Evolutionary conservation across 2,888 invertebrate genomes (phyloP).

Genomic region (Marasmarcha lunaedactyla): DNA sequence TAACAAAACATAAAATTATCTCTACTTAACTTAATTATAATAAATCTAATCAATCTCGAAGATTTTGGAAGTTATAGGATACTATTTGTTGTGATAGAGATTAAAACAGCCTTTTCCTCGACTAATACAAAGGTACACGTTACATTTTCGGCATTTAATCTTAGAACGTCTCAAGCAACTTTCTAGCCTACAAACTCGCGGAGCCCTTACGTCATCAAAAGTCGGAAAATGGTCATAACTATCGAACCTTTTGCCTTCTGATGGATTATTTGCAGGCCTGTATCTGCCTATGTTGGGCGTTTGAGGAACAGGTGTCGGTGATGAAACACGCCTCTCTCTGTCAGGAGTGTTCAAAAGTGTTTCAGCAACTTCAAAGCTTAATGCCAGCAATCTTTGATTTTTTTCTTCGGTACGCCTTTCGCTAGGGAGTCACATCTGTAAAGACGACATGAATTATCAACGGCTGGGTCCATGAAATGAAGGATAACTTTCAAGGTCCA

Average conservation of each 20-base stretch:
- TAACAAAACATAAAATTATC: neutral
- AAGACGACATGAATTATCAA: slow-evolving; percentile 20
- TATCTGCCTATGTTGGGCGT: slow-evolving; percentile 4
- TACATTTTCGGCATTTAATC: slow-evolving; percentile 1
- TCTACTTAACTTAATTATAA: neutral
- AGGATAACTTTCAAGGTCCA: slow-evolving; percentile 23
- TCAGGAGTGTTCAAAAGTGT: slow-evolving; percentile 7
- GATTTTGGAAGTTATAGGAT: neutral
- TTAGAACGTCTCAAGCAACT: slow-evolving; percentile 1
- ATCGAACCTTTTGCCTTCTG: slow-evolving; percentile 10
- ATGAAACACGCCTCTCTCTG: slow-evolving; percentile 5
- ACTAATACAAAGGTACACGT: slow-evolving; percentile 2
- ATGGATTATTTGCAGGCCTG: slow-evolving; percentile 8
- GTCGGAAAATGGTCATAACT: slow-evolving; percentile 10
- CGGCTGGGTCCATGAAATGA: slow-evolving; percentile 20
- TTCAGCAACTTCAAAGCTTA: slow-evolving; percentile 8
- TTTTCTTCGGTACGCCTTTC: neutral
- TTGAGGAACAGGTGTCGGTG: neutral
- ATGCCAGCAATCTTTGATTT: slow-evolving; percentile 6
- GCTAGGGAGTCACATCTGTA: slow-evolving; percentile 13
- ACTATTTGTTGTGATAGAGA: neutral
- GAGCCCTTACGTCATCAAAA: slow-evolving; percentile 11
- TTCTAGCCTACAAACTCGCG: slow-evolving; percentile 9
- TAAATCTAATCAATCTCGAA: neutral
- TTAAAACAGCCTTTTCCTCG: slow-evolving; percentile 1